Conservation (phyloP, 2,797 vertebrate genomes). For the Ibycter americanus region DNA sequence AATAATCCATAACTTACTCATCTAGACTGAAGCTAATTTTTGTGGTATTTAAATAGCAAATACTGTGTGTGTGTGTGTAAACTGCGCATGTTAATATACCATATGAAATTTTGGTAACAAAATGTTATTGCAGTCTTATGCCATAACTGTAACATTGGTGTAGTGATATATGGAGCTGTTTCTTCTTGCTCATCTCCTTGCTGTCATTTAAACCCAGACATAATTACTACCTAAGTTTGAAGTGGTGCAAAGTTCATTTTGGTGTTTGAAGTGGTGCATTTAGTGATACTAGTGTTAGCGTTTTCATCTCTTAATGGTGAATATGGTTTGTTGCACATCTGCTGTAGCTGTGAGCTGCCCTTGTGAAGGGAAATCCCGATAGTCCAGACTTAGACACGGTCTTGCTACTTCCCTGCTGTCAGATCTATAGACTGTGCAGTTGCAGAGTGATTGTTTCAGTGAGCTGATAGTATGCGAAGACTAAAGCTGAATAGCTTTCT, state of each 20-base stretch:
- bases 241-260: neutral
- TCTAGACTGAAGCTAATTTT: neutral
- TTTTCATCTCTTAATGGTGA: neutral
- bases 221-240: neutral
- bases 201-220: neutral
- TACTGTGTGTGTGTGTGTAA: neutral
- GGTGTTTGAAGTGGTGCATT: neutral
- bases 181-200: neutral
- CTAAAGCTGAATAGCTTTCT: neutral
- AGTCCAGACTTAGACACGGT: neutral
- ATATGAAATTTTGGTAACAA: neutral
- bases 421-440: no score
- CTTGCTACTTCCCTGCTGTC: neutral
- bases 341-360: neutral
- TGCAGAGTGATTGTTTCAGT: neutral
- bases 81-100: neutral
- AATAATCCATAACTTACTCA: neutral
- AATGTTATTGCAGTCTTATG: neutral
- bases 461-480: neutral
- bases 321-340: neutral
- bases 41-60: neutral
- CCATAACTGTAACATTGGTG: neutral
- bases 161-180: neutral
- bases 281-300: neutral
- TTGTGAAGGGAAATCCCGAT: accelerated